These are phyloP conservation scores for Cryptosula pallasiana DNA, from an alignment of 2,888 invertebrate genomes.

Conservation along the genomic window DNA sequence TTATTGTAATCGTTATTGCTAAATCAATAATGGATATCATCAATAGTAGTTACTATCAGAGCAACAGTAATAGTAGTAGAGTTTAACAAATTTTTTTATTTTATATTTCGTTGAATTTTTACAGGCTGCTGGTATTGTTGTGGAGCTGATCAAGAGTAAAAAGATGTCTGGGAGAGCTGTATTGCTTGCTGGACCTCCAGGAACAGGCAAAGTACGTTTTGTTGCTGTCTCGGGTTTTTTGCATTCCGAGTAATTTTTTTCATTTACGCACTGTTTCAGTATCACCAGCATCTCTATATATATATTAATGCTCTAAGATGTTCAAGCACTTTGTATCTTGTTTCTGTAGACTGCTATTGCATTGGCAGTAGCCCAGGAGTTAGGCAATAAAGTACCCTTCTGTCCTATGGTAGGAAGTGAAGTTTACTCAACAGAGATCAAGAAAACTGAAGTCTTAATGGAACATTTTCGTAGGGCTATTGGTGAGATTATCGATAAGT, in stretches of 20 bases:
- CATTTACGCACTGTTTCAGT: no score
- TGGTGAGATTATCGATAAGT: no score
- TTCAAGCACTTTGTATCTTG: no score
- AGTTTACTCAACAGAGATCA: conserved; percentile 96
- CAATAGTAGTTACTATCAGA: not conserved
- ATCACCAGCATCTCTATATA: no score
- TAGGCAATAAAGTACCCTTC: conserved; percentile 79
- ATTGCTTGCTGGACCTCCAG: conserved; percentile 89
- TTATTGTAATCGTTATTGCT: no score
- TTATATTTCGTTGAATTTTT: conserved; percentile 32
- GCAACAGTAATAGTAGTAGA: not conserved
- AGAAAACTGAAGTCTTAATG: conserved; percentile 99
- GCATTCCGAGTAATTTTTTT: no score
- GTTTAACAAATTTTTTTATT: not conserved
- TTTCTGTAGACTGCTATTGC: conserved; percentile 79
- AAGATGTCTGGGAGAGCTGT: conserved; percentile 97
- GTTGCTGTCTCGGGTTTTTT: conserved; percentile 14
- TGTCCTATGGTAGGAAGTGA: conserved; percentile 64
- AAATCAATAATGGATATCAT: not conserved
- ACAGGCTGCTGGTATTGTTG: conserved; percentile 90
- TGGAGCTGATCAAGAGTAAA: conserved; percentile 90
- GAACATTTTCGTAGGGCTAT: conserved; percentile 97
- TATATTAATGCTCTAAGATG: no score
- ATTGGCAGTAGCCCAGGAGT: conserved; percentile 92
- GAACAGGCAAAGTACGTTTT: conserved; percentile 70